A percentile compares a stretch with the other conserved stretches of the same genome.
phyloP scores from a whole-genome alignment of 2,113 vertebrate species.

The Pseudopipra pipra region DNA sequence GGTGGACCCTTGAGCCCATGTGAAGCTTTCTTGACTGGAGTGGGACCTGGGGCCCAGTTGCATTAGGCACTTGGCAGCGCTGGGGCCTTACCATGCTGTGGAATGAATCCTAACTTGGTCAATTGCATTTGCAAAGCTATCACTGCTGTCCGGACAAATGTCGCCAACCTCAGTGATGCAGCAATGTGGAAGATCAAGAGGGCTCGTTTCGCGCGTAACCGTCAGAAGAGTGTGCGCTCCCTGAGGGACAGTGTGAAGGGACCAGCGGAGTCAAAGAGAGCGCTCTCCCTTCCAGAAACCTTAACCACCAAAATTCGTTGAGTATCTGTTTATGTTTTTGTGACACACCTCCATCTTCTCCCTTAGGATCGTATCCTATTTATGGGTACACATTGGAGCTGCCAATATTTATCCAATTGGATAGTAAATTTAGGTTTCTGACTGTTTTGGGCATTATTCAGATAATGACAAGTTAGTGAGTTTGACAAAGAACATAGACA shows the following conservation, averaged over 20 bases:
- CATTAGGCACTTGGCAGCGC: neutral
- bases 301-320: slow-evolving; percentile 92
- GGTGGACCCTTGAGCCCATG: slow-evolving; percentile 2
- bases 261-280: slow-evolving; percentile 87
- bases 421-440: neutral
- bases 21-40: neutral
- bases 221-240: slow-evolving; percentile 95
- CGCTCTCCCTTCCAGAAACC: slow-evolving; percentile 94
- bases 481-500: neutral
- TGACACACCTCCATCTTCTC: slow-evolving; percentile 25
- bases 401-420: neutral
- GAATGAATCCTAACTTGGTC: slow-evolving; percentile 57
- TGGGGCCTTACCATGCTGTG: neutral
- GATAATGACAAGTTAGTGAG: neutral
- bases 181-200: slow-evolving; percentile 98
- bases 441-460: neutral
- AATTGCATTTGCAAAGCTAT: slow-evolving; percentile 84
- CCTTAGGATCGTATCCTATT: neutral
- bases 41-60: slow-evolving; percentile 21
- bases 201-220: slow-evolving; percentile 96
- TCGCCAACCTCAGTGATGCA: slow-evolving; percentile 94
- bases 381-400: neutral
- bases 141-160: slow-evolving; percentile 95
- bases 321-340: slow-evolving; percentile 72
- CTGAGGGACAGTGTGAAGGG: slow-evolving; percentile 94